phyloP scores from a whole-genome alignment of 2,113 vertebrate genomes.

The Vanacampus margaritifer region DNA sequence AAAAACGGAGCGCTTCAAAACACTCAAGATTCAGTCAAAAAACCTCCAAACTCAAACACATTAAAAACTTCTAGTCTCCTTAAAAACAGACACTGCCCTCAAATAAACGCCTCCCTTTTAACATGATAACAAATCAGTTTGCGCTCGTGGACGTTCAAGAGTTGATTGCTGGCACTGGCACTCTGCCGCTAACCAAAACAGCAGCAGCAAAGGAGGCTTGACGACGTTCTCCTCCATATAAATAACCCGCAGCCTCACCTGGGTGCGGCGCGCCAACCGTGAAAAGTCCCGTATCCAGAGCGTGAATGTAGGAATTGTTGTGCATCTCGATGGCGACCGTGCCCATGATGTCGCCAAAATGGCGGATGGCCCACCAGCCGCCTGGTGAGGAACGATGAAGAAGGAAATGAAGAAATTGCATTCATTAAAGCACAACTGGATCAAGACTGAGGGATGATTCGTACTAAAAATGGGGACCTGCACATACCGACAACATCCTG shows the following conservation, averaged over 20 bases:
- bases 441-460: neutral
- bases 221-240: neutral
- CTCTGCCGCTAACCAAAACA: too few species aligned
- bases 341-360: conserved; percentile 88
- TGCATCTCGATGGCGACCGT: conserved; percentile 94
- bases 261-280: conserved; percentile 90
- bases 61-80: too few species aligned
- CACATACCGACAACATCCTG: conserved; percentile 83
- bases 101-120: too few species aligned
- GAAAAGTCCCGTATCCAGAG: conserved; percentile 93
- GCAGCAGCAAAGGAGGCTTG: too few species aligned
- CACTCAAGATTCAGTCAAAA: too few species aligned
- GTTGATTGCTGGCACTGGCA: too few species aligned
- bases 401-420: neutral
- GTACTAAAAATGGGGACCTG: neutral
- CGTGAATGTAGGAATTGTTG: conserved; percentile 86
- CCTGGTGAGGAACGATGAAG: conserved; percentile 71
- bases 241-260: conserved; percentile 63
- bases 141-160: too few species aligned
- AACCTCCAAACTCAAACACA: too few species aligned
- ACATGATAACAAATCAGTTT: too few species aligned
- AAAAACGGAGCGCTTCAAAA: too few species aligned
- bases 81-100: too few species aligned
- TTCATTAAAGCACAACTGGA: neutral
- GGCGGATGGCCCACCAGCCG: conserved; percentile 86